phyloP scores from a whole-genome alignment of 2,888 invertebrate species.

The Rambutsinella grinnellia region DNA sequence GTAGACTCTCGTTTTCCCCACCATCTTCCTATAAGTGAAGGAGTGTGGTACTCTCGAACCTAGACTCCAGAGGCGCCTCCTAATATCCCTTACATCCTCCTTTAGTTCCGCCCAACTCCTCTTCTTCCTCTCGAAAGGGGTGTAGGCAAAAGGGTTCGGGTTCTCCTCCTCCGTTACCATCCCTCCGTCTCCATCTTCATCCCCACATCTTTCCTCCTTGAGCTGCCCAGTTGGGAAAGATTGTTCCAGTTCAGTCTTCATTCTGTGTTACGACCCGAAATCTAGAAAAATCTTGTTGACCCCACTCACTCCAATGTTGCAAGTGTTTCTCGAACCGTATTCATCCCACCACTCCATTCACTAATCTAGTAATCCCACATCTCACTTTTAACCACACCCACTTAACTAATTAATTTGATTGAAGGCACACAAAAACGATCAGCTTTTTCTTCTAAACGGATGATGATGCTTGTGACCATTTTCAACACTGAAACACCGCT shows the following conservation, averaged over 20 bases:
- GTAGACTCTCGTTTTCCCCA: constrained; percentile 80
- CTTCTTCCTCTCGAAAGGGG: constrained; percentile 53
- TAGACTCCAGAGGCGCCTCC: constrained; percentile 82
- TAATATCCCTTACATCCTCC: constrained; percentile 83
- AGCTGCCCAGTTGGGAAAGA: constrained; percentile 40
- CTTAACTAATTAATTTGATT: no score
- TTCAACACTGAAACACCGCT: no score
- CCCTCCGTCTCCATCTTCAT: constrained; percentile 6
- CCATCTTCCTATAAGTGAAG: constrained; percentile 83
- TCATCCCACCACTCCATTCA: no score
- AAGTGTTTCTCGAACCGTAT: no score
- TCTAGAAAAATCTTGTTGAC: no score
- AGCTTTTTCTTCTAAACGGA: no score
- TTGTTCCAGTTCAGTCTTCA: constrained; percentile 61
- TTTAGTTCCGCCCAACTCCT: constrained; percentile 84
- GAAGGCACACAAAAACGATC: no score
- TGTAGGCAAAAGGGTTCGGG: constrained; percentile 13
- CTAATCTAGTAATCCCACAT: no score
- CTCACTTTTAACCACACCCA: no score
- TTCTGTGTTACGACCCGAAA: constrained; percentile 15
- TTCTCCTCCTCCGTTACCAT: constrained; percentile 7
- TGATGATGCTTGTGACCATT: no score
- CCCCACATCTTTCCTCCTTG: constrained; percentile 25
- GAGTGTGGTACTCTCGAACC: constrained; percentile 87
- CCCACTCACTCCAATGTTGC: no score